These are phyloP conservation scores for Sorex fumeus DNA, from an alignment of 2,113 vertebrate genomes.

Conservation along the genomic window DNA sequence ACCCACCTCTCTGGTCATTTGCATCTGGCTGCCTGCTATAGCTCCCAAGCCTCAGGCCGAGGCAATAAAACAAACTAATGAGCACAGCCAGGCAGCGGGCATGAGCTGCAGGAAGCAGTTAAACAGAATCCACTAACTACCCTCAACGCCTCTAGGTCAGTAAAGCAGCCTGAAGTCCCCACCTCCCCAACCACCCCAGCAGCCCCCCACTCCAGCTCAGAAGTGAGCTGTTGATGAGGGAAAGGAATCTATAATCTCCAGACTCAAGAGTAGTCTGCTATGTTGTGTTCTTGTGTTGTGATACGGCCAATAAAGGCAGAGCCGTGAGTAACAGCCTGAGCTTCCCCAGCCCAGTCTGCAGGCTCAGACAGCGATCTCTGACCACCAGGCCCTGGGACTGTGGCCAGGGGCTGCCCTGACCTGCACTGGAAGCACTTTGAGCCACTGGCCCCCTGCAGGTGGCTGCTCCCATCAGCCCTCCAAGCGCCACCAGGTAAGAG, in stretches of 20 bases:
- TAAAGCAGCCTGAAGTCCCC: background rate
- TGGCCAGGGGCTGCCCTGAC: background rate
- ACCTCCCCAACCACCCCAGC: too few relatives aligned
- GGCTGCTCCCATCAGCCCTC: background rate
- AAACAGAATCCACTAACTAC: background rate
- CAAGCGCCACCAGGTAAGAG: background rate
- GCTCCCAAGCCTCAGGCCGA: conserved; percentile 25
- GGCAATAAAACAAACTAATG: conserved; percentile 66
- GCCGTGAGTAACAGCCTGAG: background rate
- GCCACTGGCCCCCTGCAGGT: accelerated
- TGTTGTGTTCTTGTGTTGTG: background rate
- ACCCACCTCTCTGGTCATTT: conserved; percentile 20
- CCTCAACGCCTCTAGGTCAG: background rate
- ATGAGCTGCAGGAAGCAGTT: background rate
- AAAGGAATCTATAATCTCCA: background rate
- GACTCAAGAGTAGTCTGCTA: background rate
- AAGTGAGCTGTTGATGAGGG: background rate
- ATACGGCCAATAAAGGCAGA: conserved; percentile 1
- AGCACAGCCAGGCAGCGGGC: conserved; percentile 4
- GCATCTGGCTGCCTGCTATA: conserved; percentile 14
- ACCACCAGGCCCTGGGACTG: background rate
- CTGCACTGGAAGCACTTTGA: background rate
- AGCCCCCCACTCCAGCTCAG: background rate
- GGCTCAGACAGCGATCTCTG: background rate
- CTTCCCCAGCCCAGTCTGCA: background rate